Evolutionary conservation across 2,888 invertebrate genomes (phyloP), one percentile per base, ranked within the genome.

Genomic region (Drosophila dives): DNA sequence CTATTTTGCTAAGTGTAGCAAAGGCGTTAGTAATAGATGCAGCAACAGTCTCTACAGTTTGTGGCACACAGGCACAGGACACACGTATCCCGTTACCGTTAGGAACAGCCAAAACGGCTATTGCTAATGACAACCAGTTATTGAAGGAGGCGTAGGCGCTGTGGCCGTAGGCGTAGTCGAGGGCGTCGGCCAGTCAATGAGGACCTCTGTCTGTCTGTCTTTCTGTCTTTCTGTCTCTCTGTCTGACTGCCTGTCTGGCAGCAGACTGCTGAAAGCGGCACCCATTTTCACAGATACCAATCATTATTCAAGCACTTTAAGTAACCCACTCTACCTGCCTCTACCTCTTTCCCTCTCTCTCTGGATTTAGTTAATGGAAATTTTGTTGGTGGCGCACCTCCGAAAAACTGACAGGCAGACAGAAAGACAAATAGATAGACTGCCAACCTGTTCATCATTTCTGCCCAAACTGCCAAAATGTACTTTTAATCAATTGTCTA

Each of bases 111-210:
- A 74, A 65, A 72, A 70, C 64, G 66, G 32, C 89, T 62, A 85
- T 84, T 81, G 74, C 79, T 81, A 85, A 89, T 86, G 80, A 81
- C 89, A 81, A 72, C 73, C 71, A 59, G 71, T 61, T 75, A 60
- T 23, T 40, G 61, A 29, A 32, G 38, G 6, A 42, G 59, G 33
- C n/a, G 36, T 15, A 17, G 33, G 8, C n/a, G 26, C 12, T 40
- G n/a, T 33, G n/a, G 33, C 32, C 33, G 23, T 32, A 26, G 50
- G 33, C 29, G 10, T 53, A 48, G 17, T 12, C 12, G 23, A 15
- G 45, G 45, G 20, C 50, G 48, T 33, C 51, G 51, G 15, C 34
- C 15, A 59, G 34, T 60, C 50, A 53, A 29, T 38, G 34, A 49
- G 26, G 26, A 45, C 45, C 23, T 32, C 3, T 40, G 65, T 54